Evolutionary conservation across 2,797 vertebrate species (phyloP), one percentile per base, ranked within the genome.

Genomic region (Hapalemur alaotrensis): DNA sequence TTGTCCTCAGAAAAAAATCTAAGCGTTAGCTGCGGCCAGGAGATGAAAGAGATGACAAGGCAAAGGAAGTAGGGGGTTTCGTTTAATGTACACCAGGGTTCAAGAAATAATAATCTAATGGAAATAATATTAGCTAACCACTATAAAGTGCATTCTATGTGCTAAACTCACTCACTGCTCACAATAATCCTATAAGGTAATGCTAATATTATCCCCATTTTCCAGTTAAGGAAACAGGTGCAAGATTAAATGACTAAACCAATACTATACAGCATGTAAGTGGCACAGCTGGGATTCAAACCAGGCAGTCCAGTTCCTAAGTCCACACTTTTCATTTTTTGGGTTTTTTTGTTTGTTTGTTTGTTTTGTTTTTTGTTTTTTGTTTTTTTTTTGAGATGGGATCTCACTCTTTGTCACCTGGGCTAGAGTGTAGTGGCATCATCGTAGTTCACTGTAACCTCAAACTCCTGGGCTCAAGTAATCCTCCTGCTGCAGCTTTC

Each of bases 61-160:
- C 46, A 73, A 73, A 90, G 35, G 65, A 84, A 67, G 18, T n/a
- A 75, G n/a, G 41, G 1, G 18, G n/a, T 30, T 75, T 69, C 54
- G 7, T 89, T 93, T 92, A 69, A 30, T 52, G 48, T 14, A 75
- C 20, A 85, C 38, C 20, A 38, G 9, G 23, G 18, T 69, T 83
- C 52, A 65, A 86, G 41, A 91, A 94, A 57, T 17, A 63, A 41
- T 75, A 78, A 54, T 70, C 84, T 15, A 73, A 46, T 83, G 17
- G 25, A 89, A 95, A 83, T 65, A 78, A 89, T 80, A 41, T 70
- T 83, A 91, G 43, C 46, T 67, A 72, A 81, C 61, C 86, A 52
- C 61, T 72, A 61, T 54, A 61, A 89, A 65, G 38, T 23, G 2
- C 20, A 61, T 41, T 57, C 14, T 70, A 48, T 52, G 30, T 82